These are phyloP conservation scores for Galeopterus variegatus DNA, from an alignment of 2,113 vertebrate genomes.

Conservation along the genomic window DNA sequence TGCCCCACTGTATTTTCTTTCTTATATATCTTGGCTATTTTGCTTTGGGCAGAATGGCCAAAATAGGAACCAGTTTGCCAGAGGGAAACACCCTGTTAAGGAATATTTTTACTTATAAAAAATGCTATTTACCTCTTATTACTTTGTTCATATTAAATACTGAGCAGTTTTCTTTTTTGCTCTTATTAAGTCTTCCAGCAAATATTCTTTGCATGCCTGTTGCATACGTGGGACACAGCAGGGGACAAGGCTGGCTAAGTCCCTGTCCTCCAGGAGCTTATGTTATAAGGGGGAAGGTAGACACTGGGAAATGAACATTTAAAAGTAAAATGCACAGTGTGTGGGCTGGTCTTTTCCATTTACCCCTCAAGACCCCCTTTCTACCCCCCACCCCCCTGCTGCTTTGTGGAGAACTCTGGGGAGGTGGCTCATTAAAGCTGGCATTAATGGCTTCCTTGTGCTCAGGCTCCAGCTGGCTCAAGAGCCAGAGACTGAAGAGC, in stretches of 20 bases:
- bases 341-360: not conserved
- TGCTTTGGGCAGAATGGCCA: slow-evolving; percentile 63
- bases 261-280: not conserved
- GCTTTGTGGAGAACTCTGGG: too few species aligned
- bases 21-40: slow-evolving; percentile 59
- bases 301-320: not conserved
- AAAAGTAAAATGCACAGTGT: not conserved
- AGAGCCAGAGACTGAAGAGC: not conserved
- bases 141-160: not conserved
- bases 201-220: not conserved
- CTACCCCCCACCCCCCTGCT: too few species aligned
- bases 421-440: too few species aligned
- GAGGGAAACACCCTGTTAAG: not conserved
- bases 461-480: not conserved
- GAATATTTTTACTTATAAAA: slow-evolving; percentile 45
- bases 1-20: slow-evolving; percentile 51
- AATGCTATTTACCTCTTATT: not conserved
- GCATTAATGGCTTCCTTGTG: not conserved
- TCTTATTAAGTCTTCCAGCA: not conserved
- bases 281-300: not conserved
- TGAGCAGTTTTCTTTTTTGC: not conserved
- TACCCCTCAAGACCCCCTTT: not conserved
- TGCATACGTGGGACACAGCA: not conserved
- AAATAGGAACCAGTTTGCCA: slow-evolving; percentile 42
- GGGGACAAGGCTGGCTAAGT: not conserved